Base-by-base conservation (phyloP, 2,888 invertebrate species). In the Hemicrepidius hirtus region DNA sequence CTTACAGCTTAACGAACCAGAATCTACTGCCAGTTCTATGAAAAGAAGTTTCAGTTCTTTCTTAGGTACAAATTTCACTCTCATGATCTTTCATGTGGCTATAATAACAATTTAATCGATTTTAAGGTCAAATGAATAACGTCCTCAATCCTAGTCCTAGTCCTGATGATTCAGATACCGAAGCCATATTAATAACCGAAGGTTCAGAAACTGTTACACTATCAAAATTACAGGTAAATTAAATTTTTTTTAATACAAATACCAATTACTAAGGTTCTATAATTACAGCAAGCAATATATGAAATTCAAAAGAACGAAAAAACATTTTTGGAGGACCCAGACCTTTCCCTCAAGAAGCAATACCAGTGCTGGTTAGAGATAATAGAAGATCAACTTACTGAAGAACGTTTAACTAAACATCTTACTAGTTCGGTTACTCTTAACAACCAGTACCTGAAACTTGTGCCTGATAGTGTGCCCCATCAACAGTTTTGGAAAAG, bases 401-500 rank as follows among this genome's bases (percentile, higher is more conserved):
- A 90, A 80, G 89, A 90, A 64, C 88, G 90, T 75, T 87, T 93
- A 77, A 88, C 90, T 21, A 90, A 90, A 78, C 88, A 92, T 75
- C 87, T 93, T 73, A 88, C 89, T 20, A 87, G 88, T 71, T 91
- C 91, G 13, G 83, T 84, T 75, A 83, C 85, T 53, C 81, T 88
- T 69, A 86, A 85, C 74, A 84, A 85, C 66, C 86, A 87, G 78
- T 87, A 87, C 83, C 80, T 82, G 59, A 90, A 89, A 80, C 87
- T 95, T 73, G 95, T 95, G 78, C 92, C 93, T 3, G 89, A 90
- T 65, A 89, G 90, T 50, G 93, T 95, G 13, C 88, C 92, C 0
- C 92, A 94, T 80, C 90, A 91, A 18, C 89, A 92, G 74, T 96
- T 95, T 86, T 96, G 95, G 95, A 92, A 93, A 83, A 89, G 95